These are phyloP conservation scores for Bos javanicus DNA, from an alignment of 2,113 vertebrate genomes.

Conservation along the genomic window DNA sequence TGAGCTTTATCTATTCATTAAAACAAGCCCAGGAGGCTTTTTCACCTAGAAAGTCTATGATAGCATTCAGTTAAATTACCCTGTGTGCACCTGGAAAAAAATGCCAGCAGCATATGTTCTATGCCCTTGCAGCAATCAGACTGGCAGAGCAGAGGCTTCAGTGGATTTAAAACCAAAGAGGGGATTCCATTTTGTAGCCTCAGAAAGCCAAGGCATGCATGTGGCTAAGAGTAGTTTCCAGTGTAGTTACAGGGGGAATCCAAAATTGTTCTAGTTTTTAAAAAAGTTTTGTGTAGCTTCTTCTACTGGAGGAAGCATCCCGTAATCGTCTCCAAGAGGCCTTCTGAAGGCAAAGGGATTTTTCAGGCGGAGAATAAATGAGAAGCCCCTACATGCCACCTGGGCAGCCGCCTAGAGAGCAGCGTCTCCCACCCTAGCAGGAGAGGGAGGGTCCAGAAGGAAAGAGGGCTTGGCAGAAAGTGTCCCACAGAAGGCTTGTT, in stretches of 20 bases:
- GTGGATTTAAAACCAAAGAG: conserved; percentile 5
- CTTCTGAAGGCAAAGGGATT: not conserved
- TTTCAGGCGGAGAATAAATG: not conserved
- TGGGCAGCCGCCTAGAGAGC: not conserved
- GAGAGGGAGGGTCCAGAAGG: not conserved
- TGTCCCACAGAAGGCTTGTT: not conserved
- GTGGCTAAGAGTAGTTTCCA: not conserved
- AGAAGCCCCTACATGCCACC: accelerated
- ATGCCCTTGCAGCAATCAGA: not conserved
- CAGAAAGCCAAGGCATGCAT: not conserved
- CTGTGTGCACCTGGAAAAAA: conserved; percentile 47
- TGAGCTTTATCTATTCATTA: conserved; percentile 72
- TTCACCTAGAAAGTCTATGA: conserved; percentile 46
- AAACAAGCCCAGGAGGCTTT: conserved; percentile 49
- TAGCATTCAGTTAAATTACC: conserved; percentile 44
- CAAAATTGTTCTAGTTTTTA: not conserved
- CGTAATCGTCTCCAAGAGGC: not conserved
- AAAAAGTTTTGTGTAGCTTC: not conserved
- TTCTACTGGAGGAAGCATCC: not conserved
- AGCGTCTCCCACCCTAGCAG: not conserved
- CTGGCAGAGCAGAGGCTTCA: not conserved
- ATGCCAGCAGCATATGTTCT: not conserved
- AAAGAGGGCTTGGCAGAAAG: not conserved
- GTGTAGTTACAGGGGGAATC: not conserved
- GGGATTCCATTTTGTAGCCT: not conserved